A percentile compares a stretch with the other conserved stretches of the same genome.
Evolutionary conservation across 1,140 invertebrate genomes (phyloP).

Genomic region (Dendrolimus kikuchii): DNA sequence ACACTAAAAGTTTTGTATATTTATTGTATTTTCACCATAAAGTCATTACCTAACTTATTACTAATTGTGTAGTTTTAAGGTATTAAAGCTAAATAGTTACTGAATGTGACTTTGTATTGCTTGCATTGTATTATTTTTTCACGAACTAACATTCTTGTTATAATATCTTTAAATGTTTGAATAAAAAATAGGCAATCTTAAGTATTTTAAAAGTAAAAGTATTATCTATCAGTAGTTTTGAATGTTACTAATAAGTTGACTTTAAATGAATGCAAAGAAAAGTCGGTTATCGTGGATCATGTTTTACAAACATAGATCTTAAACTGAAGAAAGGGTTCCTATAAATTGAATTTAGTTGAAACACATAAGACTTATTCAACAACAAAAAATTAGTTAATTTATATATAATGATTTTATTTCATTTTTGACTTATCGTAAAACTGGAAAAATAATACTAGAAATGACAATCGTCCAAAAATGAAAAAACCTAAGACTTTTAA

Average conservation of each 20-base stretch:
- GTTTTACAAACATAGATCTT: slow-evolving; percentile 29
- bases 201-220: background rate
- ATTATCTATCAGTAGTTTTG: background rate
- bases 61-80: background rate
- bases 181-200: too few relatives aligned
- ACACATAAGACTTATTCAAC: slow-evolving; percentile 20
- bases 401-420: slow-evolving; percentile 9
- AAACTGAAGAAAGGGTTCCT: slow-evolving; percentile 64
- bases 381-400: slow-evolving; percentile 13
- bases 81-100: too few relatives aligned
- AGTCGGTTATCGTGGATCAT: slow-evolving; percentile 24
- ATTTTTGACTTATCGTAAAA: background rate
- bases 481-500: too few relatives aligned
- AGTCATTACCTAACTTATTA: slow-evolving; percentile 7
- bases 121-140: too few relatives aligned
- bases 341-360: slow-evolving; percentile 55
- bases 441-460: background rate
- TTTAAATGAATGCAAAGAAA: background rate
- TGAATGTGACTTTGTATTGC: too few relatives aligned
- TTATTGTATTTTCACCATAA: slow-evolving; percentile 10
- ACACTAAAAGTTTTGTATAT: slow-evolving; percentile 31
- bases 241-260: background rate
- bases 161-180: too few relatives aligned
- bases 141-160: too few relatives aligned
- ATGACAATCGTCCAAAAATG: too few relatives aligned